Evolutionary conservation across 2,888 invertebrate genomes (phyloP).

Genomic region (Phalera bucephala): DNA sequence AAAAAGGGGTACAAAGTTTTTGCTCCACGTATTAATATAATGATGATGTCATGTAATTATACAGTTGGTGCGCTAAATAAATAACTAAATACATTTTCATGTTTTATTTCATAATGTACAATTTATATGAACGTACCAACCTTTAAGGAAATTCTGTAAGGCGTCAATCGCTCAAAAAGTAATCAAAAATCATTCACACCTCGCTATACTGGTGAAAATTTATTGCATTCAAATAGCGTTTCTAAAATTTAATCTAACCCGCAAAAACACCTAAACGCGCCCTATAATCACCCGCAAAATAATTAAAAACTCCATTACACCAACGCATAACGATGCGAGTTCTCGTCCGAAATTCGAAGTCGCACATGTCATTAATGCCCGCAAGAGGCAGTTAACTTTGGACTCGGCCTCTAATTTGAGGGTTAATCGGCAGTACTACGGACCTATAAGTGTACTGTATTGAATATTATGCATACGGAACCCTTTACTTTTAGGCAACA

Average conservation of each 20-base stretch:
- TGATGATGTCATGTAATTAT: too few relatives aligned
- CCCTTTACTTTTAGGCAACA: slow-evolving; percentile 38
- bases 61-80: too few relatives aligned
- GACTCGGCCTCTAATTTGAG: slow-evolving; percentile 59
- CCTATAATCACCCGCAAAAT: slow-evolving; percentile 38
- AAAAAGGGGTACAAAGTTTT: too few relatives aligned
- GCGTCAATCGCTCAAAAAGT: too few relatives aligned
- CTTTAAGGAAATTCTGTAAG: too few relatives aligned
- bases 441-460: slow-evolving; percentile 64
- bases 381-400: slow-evolving; percentile 64
- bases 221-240: too few relatives aligned
- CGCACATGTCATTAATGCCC: slow-evolving; percentile 61
- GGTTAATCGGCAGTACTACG: slow-evolving; percentile 66
- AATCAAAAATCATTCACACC: too few relatives aligned
- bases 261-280: slow-evolving; percentile 22
- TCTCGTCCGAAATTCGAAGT: slow-evolving; percentile 39
- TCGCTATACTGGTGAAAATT: too few relatives aligned
- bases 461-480: slow-evolving; percentile 59
- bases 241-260: slow-evolving; percentile 15
- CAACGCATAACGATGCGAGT: slow-evolving; percentile 15
- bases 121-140: too few relatives aligned
- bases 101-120: too few relatives aligned
- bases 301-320: slow-evolving; percentile 43
- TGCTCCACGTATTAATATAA: too few relatives aligned
- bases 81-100: too few relatives aligned